These are phyloP conservation scores for Dicaeum eximium DNA, from an alignment of 2,113 vertebrate genomes.

Conservation along the genomic window DNA sequence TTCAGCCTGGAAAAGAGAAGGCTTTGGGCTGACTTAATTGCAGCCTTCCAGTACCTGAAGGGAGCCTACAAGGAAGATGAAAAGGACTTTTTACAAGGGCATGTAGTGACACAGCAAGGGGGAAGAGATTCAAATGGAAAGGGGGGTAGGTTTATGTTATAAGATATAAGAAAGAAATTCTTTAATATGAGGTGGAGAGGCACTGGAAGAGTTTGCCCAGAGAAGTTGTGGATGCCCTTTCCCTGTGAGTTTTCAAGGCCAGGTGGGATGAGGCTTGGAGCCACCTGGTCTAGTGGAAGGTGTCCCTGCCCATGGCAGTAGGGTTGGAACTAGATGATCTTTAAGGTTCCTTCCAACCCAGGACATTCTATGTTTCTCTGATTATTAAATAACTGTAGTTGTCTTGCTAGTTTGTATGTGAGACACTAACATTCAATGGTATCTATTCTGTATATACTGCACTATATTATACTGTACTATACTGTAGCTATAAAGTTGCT, in stretches of 20 bases:
- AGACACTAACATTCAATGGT: not conserved
- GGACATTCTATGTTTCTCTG: not conserved
- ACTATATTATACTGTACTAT: not conserved
- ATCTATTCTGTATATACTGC: not conserved
- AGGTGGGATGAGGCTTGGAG: not conserved
- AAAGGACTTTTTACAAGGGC: not conserved
- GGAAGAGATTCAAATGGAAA: not conserved
- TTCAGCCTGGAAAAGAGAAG: not conserved
- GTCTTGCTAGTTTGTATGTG: not conserved
- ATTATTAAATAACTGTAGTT: not conserved
- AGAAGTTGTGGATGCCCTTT: not conserved
- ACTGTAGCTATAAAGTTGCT: not conserved
- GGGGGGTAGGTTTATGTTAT: not conserved
- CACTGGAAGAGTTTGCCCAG: not conserved
- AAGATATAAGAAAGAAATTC: not conserved
- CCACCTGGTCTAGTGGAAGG: not conserved
- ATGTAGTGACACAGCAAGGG: not conserved
- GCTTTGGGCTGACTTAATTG: not conserved
- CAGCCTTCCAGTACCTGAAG: not conserved
- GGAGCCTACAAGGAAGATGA: not conserved
- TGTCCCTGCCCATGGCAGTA: not conserved
- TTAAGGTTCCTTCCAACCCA: not conserved
- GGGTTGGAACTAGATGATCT: not conserved
- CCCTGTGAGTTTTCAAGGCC: not conserved
- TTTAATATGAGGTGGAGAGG: not conserved